Conservation (phyloP, 2,888 invertebrate species). For the Dorcus parallelipipedus region DNA sequence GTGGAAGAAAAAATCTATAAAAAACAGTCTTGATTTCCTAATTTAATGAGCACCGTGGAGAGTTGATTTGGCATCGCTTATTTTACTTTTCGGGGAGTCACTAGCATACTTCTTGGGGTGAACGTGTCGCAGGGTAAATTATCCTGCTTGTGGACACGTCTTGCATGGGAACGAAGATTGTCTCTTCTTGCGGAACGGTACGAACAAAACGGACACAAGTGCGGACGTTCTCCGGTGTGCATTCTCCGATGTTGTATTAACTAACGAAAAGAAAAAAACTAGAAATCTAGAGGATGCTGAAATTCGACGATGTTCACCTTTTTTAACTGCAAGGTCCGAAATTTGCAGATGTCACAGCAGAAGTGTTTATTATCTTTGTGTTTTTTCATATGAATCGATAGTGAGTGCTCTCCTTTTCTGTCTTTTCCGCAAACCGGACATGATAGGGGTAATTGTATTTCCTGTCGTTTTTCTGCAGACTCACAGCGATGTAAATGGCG, state of each 20-base stretch:
- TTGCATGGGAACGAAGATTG: conserved; percentile 56
- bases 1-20: not conserved
- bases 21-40: not conserved
- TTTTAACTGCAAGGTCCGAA: conserved; percentile 55
- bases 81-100: conserved; percentile 35
- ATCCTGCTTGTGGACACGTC: conserved; percentile 55
- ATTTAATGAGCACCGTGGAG: not conserved
- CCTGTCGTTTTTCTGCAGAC: conserved; percentile 30
- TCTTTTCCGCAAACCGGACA: conserved; percentile 58
- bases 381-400: conserved; percentile 26
- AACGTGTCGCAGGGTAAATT: conserved; percentile 57
- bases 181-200: conserved; percentile 56
- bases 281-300: not conserved
- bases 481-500: conserved; percentile 51
- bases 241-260: conserved; percentile 55
- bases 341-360: conserved; percentile 43
- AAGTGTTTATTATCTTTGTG: conserved; percentile 30
- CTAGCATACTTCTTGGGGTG: conserved; percentile 52
- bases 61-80: not conserved
- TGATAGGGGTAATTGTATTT: conserved; percentile 37
- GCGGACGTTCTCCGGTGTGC: conserved; percentile 58
- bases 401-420: conserved; percentile 47
- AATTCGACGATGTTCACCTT: conserved; percentile 44
- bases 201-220: conserved; percentile 56
- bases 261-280: conserved; percentile 33